These are phyloP conservation scores for Thymallus thymallus DNA, from an alignment of 2,113 vertebrate genomes.

Conservation along the genomic window DNA sequence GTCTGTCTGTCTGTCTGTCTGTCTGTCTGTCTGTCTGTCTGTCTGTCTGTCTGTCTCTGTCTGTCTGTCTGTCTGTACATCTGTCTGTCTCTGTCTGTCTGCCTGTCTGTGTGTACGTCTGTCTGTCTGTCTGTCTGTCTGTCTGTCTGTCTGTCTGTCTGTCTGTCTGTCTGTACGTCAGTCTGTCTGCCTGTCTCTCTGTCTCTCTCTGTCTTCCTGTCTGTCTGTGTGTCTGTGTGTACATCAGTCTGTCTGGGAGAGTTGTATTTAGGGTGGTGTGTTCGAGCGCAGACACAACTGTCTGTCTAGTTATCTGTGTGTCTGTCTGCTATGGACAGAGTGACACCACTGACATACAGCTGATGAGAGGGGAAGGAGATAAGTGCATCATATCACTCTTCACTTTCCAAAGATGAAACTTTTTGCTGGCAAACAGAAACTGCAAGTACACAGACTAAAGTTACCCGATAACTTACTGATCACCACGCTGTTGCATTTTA, in stretches of 20 bases:
- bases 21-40: background rate
- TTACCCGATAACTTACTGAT: too few species aligned
- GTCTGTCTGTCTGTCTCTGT: background rate
- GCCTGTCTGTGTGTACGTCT: background rate
- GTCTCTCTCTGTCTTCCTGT: background rate
- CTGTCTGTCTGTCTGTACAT: background rate
- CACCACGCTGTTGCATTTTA: too few species aligned
- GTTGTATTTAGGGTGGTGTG: constrained; percentile 58
- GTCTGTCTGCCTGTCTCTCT: background rate
- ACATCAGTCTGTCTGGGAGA: constrained; percentile 34
- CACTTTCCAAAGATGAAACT: too few species aligned
- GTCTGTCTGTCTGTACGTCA: background rate
- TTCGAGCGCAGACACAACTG: constrained; percentile 53
- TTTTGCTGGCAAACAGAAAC: too few species aligned
- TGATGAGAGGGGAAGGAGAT: too few species aligned
- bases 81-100: background rate
- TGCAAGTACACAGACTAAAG: too few species aligned
- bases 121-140: background rate
- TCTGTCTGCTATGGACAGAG: background rate
- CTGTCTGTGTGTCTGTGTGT: constrained; percentile 45
- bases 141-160: background rate
- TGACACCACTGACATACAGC: too few species aligned
- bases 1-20: background rate
- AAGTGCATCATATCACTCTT: too few species aligned
- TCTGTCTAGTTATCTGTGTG: constrained; percentile 15